Base-by-base conservation (phyloP, 2,888 invertebrate genomes). In the Cantharis flavilabris region DNA sequence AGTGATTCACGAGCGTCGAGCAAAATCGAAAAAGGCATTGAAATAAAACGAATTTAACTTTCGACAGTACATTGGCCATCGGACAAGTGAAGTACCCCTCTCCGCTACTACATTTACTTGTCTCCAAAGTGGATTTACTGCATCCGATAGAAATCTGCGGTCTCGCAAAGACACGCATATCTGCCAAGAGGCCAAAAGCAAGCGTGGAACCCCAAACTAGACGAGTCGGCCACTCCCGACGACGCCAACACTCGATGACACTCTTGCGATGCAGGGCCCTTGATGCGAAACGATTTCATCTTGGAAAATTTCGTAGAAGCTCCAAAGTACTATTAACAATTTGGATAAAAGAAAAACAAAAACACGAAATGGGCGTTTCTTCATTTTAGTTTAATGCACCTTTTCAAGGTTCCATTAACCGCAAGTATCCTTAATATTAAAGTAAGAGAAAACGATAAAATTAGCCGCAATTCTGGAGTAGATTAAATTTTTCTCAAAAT, bases 141-240 rank as follows among this genome's bases (percentile, higher is more conserved):
- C 86, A 83, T 75, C 84, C 85, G 87, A 87, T 87, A 87, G 85
- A 85, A 86, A 87, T 87, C 87, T 87, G 85, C 84, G 80, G 83
- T 81, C 81, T 77, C 78, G 79, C 81, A 83, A 83, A 83, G 81
- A 80, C 80, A 79, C 76, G 76, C 77, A 67, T 67, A 79, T 75
- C 74, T 76, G 69, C 77, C 76, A 77, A 77, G 77, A 78, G 76
- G 72, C 75, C 77, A 70, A 67, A 75, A 75, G 75, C 49, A 49
- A 49, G 49, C 73, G 73, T 76, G 76, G 75, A 76, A 72, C 79
- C 76, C 79, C 73, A 77, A 79, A 77, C 77, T 79, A 77, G 80
- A 76, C 73, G 80, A 73, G n/a, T 5, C 49, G 9, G 77, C 81
- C 80, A 77, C 78, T 81, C 78, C 78, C 78, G 80, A 81, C 78